Conservation (phyloP, 1,140 invertebrate species). For the Hypsibius dujardini region DNA sequence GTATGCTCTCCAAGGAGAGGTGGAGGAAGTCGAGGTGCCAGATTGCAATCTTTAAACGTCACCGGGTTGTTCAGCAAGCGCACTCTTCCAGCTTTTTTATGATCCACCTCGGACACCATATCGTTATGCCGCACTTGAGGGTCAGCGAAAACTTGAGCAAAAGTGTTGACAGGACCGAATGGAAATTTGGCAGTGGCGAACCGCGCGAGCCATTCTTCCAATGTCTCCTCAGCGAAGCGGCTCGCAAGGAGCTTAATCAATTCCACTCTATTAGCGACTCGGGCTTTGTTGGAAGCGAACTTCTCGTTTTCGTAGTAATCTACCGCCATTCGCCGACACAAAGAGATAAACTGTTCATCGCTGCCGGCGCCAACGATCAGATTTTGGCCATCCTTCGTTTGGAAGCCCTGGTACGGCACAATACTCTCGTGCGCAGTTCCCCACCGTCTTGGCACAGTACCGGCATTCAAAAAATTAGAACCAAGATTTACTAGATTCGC, state of each 20-base stretch:
- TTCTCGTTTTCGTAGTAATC: slow-evolving; percentile 28
- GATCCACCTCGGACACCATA: slow-evolving; percentile 55
- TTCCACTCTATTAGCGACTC: slow-evolving; percentile 56
- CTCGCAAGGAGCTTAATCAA: slow-evolving; percentile 44
- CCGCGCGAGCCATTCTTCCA: slow-evolving; percentile 52
- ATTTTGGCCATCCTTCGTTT: slow-evolving; percentile 54
- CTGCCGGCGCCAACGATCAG: slow-evolving; percentile 62
- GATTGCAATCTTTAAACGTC: slow-evolving; percentile 50
- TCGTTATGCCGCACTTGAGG: slow-evolving; percentile 51
- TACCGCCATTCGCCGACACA: slow-evolving; percentile 22
- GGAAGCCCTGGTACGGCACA: slow-evolving; percentile 77
- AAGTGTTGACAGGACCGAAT: slow-evolving; percentile 69
- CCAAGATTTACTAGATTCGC: slow-evolving; percentile 70
- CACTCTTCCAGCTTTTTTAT: slow-evolving; percentile 49
- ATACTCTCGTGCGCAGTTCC: slow-evolving; percentile 84
- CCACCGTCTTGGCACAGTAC: slow-evolving; percentile 50
- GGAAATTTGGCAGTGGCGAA: slow-evolving; percentile 61
- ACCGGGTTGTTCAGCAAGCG: slow-evolving; percentile 58
- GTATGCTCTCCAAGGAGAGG: slow-evolving; percentile 75
- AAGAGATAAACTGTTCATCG: slow-evolving; percentile 28
- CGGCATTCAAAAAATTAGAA: slow-evolving; percentile 72
- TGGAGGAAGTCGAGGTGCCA: slow-evolving; percentile 42
- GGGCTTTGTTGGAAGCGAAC: slow-evolving; percentile 49
- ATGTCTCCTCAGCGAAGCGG: slow-evolving; percentile 46
- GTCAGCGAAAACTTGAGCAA: slow-evolving; percentile 67